A percentile compares a stretch with the other conserved stretches of the same genome.
Conservation (phyloP, 2,888 invertebrate species). For the Meteorus cinctellus region DNA sequence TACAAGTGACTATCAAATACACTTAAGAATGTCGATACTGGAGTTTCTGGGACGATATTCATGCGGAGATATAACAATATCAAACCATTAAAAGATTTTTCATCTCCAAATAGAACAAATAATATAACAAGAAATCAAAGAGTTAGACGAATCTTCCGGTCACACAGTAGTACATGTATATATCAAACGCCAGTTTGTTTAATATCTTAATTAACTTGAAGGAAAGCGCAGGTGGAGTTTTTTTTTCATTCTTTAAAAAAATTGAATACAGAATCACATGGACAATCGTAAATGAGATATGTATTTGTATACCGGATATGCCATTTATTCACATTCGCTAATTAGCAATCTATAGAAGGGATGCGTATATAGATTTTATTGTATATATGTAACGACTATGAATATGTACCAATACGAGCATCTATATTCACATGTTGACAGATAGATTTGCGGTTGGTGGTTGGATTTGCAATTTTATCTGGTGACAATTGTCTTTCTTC, state of each 20-base stretch:
- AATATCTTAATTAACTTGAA: constrained; percentile 14
- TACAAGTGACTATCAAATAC: constrained; percentile 48
- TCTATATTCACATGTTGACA: not conserved
- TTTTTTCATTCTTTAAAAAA: not conserved
- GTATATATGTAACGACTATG: not conserved
- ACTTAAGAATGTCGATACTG: constrained; percentile 36
- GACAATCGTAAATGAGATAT: constrained; percentile 33
- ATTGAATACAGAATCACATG: constrained; percentile 7
- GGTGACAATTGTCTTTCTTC: constrained; percentile 26
- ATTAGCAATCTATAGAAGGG: constrained; percentile 31
- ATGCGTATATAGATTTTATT: not conserved
- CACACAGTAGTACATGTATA: not conserved
- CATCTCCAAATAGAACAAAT: not conserved
- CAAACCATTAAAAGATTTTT: constrained; percentile 10
- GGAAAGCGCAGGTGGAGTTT: not conserved
- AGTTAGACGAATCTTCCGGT: constrained; percentile 1
- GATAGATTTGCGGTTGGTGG: not conserved
- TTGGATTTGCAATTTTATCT: constrained; percentile 9
- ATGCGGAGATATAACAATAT: not conserved
- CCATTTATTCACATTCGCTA: not conserved
- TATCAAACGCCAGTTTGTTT: not conserved
- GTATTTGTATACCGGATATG: constrained; percentile 37
- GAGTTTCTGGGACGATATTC: constrained; percentile 10
- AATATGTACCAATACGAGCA: not conserved
- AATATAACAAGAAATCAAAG: not conserved